Base-by-base conservation (phyloP, 2,888 invertebrate species). In the Ophioninae sp. region DNA sequence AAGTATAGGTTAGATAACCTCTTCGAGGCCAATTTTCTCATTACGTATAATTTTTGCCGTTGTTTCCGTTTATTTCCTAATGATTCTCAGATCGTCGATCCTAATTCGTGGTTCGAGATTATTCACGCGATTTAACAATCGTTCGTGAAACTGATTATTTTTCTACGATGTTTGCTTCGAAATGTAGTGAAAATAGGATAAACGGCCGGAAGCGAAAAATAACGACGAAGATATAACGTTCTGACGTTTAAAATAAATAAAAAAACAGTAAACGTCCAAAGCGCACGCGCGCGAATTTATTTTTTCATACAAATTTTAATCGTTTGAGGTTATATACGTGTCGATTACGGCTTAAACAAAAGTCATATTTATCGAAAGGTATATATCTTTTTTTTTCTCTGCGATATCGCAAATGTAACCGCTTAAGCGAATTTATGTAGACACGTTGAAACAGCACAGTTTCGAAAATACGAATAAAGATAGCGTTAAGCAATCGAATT, bases 361-460 rank as follows among this genome's bases (percentile, higher is more conserved):
- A 37, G 13, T 67, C 22, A 51, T 30, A 64, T 10, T 58, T 30
- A 64, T 65, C 84, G 20, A 81, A 88, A 83, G 30, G 61, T 37
- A 69, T 58, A 56, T 56, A 22, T 30, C 79, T 69, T 58, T 63
- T 51, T 69, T 58, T 63, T 51, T 58, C 41, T 71, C 64, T 59
- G 63, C 78, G 82, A 51, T 56, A 81, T 51, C 79, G 59, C 68
- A 64, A 80, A 13, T 17, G 72, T 58, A 56, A 74, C 74, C 30
- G 30, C 74, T 67, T 51, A 68, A 74, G 37, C 30, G 59, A 79
- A 64, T 63, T 58, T 79, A 75, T 82, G 58, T 64, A 69, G 59
- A 71, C 30, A 22, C 58, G 59, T 37, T n/a, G 23, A 59, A 69
- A 79, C 37, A 75, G 23, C 20, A 68, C 51, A 51, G 22, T 75